Evolutionary conservation across 2,113 vertebrate genomes (phyloP).

Genomic region (Scomber japonicus): DNA sequence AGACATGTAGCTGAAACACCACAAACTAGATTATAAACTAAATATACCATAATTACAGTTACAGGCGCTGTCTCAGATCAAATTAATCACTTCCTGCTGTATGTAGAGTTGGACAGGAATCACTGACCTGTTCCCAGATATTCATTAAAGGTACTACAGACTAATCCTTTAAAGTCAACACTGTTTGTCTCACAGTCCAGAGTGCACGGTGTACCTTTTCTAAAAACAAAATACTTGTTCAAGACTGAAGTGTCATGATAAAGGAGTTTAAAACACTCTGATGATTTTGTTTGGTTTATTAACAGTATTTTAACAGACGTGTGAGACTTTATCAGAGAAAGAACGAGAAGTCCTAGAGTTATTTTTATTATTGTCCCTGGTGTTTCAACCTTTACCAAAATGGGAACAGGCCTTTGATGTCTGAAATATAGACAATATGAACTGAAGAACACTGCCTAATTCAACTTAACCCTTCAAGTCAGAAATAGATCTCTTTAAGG

Average conservation of each 20-base stretch:
- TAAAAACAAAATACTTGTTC: background rate
- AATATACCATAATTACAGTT: conserved; percentile 5
- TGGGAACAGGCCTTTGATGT: too few species aligned
- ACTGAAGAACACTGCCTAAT: too few species aligned
- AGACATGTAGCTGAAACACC: background rate
- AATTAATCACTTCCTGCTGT: conserved; percentile 48
- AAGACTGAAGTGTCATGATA: background rate
- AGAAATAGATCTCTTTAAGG: background rate
- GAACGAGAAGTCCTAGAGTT: background rate
- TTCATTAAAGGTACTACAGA: conserved; percentile 11
- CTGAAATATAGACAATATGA: too few species aligned
- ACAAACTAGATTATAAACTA: conserved; percentile 16
- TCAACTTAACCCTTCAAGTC: background rate
- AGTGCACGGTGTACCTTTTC: background rate
- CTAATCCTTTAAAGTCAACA: background rate
- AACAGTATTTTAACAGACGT: background rate
- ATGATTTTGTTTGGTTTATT: background rate
- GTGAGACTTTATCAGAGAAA: background rate
- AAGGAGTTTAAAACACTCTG: background rate
- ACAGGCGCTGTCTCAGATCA: background rate
- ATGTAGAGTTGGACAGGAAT: conserved; percentile 2
- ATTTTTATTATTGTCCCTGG: background rate
- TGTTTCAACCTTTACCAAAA: too few species aligned
- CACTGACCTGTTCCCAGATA: conserved; percentile 12
- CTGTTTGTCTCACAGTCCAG: background rate